phyloP scores from a whole-genome alignment of 2,797 vertebrate species.

The Holocentrus rufus region DNA sequence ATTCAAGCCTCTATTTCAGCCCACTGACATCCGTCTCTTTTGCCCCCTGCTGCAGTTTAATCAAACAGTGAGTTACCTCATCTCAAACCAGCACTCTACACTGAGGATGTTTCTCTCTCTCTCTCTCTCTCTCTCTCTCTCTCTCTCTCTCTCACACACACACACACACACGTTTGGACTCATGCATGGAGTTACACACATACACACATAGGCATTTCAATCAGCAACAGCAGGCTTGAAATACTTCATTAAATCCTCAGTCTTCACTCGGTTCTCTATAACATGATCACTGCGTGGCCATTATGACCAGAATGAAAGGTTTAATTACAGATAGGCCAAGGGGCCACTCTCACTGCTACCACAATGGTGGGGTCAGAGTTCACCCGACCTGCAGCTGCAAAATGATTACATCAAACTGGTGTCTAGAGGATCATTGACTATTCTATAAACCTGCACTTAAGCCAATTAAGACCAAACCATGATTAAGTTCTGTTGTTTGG shows the following conservation, averaged over 20 bases:
- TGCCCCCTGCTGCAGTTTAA: slow-evolving; percentile 23
- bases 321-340: slow-evolving; percentile 65
- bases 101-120: slow-evolving; percentile 3
- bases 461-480: slow-evolving; percentile 71
- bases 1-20: too few relatives aligned
- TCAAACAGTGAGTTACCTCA: background rate
- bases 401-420: slow-evolving; percentile 73
- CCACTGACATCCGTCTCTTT: slow-evolving; percentile 29
- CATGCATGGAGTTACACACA: background rate
- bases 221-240: background rate
- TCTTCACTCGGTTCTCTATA: slow-evolving; percentile 20
- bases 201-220: background rate
- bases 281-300: slow-evolving; percentile 42
- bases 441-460: slow-evolving; percentile 70
- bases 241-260: slow-evolving; percentile 50
- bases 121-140: background rate
- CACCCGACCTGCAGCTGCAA: slow-evolving; percentile 68
- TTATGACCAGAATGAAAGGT: slow-evolving; percentile 52
- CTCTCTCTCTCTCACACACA: background rate
- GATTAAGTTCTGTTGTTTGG: slow-evolving; percentile 59
- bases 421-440: slow-evolving; percentile 68
- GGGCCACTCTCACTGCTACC: slow-evolving; percentile 67
- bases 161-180: background rate
- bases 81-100: background rate
- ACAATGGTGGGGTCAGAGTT: slow-evolving; percentile 70